These are phyloP conservation scores for Steinernema carpocapsae DNA, from an alignment of 2,888 invertebrate genomes.

Conservation along the genomic window DNA sequence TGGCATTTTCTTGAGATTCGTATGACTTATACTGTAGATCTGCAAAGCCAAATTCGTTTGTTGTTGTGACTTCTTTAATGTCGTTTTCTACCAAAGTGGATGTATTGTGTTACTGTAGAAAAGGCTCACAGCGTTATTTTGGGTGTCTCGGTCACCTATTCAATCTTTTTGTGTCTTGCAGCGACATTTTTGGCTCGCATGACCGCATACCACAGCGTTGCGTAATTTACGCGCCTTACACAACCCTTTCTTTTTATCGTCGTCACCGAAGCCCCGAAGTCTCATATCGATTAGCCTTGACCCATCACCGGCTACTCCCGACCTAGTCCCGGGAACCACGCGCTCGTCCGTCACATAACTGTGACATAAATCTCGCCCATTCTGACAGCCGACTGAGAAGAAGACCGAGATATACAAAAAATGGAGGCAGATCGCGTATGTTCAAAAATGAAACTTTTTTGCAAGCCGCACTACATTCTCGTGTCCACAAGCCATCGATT, in stretches of 20 bases:
- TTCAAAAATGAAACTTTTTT: neutral
- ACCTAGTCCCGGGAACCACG: conserved; percentile 33
- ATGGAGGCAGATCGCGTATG: neutral
- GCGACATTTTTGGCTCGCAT: neutral
- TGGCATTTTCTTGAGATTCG: too few relatives aligned
- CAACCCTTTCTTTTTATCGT: conserved; percentile 19
- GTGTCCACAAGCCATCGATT: neutral
- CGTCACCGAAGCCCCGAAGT: conserved; percentile 17
- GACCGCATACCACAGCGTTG: conserved; percentile 18
- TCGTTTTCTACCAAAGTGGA: too few relatives aligned
- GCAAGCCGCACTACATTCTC: neutral
- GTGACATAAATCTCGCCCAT: conserved; percentile 15
- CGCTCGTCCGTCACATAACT: conserved; percentile 25
- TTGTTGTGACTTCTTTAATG: too few relatives aligned
- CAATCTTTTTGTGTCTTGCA: neutral
- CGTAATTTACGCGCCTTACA: neutral
- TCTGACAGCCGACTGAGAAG: conserved; percentile 21
- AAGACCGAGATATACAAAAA: conserved; percentile 11
- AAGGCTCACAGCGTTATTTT: too few relatives aligned
- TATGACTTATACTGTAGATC: too few relatives aligned
- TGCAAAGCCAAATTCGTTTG: too few relatives aligned
- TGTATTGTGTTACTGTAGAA: too few relatives aligned
- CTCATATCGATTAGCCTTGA: conserved; percentile 32
- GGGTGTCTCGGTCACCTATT: neutral
- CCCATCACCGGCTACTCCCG: conserved; percentile 25